Evolutionary conservation across 2,797 vertebrate genomes (phyloP).

Genomic region (Hypotaenidia philippensis): DNA sequence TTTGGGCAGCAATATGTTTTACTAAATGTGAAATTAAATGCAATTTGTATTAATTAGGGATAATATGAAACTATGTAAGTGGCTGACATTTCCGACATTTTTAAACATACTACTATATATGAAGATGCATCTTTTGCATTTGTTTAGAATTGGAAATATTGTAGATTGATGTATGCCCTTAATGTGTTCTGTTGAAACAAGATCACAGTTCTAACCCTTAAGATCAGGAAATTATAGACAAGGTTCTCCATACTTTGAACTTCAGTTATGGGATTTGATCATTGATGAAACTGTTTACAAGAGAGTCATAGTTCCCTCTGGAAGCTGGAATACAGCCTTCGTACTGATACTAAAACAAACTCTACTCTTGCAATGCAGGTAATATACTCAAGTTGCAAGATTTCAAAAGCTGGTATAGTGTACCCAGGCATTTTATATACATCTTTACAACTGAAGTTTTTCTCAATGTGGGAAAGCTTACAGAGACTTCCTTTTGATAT

Average conservation of each 20-base stretch:
- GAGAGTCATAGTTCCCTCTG: conserved; percentile 45
- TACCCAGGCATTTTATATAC: conserved; percentile 12
- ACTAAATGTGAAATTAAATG: conserved; percentile 79
- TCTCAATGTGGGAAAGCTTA: conserved; percentile 22
- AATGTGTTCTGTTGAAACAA: background rate
- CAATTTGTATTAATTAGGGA: conserved; percentile 78
- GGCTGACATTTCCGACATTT: conserved; percentile 74
- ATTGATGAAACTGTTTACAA: conserved; percentile 23
- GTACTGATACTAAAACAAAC: background rate
- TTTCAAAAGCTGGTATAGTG: conserved; percentile 15
- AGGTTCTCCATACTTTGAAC: conserved; percentile 30
- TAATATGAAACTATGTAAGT: conserved; percentile 73
- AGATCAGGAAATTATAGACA: conserved; percentile 13
- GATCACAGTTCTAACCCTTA: background rate
- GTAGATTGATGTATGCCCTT: conserved; percentile 16
- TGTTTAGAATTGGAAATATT: conserved; percentile 52
- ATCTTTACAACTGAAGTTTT: background rate
- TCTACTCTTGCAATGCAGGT: background rate
- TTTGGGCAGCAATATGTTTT: conserved; percentile 77
- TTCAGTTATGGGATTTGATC: conserved; percentile 22
- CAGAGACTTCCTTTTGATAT: conserved; percentile 15
- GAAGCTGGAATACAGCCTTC: conserved; percentile 15
- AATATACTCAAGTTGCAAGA: background rate
- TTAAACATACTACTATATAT: conserved; percentile 49
- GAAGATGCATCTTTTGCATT: conserved; percentile 57